Evolutionary conservation across 2,888 invertebrate species (phyloP), one percentile per base, ranked within the genome.

Genomic region (Pterostichus niger): DNA sequence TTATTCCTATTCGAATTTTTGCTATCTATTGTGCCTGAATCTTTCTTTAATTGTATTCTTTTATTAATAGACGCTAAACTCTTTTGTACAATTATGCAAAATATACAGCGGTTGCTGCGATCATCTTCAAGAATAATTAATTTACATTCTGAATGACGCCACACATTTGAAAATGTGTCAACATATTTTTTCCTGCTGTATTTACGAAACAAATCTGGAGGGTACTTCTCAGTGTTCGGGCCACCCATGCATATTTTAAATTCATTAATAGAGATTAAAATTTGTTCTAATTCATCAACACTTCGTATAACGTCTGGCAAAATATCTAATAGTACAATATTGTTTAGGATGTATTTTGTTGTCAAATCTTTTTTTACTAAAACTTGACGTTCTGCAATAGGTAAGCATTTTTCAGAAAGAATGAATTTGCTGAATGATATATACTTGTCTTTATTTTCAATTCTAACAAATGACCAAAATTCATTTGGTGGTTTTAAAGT

Each of bases 271-370:
- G 2, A 15, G 10, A 15, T 54, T 54, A 54, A 54, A 7, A 54
- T n/a, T 15, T 15, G 5, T n/a, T 54, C 54, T 54, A 54, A 54
- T 54, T 54, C 54, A 54, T n/a, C 15, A 54, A 54, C 10, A 54
- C 13, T 54, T 54, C n/a, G n/a, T 7, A 54, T 54, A n/a, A 54
- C n/a, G 6, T n/a, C 3, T 15, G 54, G 54, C 6, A 15, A 54
- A 15, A 15, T 54, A 15, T 15, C 6, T 54, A 6, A 15, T 54
- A 0, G 6, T n/a, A 54, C 9, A 54, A n/a, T n/a, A n/a, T 54
- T 15, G 15, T 54, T 54, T 15, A 54, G 15, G 15, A 54, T 11
- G 15, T 54, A 54, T 3, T n/a, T 54, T 15, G 15, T 15, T 54
- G 54, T 15, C 10, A 54, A 15, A 15, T 54, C 54, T n/a, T n/a